Evolutionary conservation across 2,888 invertebrate species (phyloP).

Genomic region (Danaus chrysippus): DNA sequence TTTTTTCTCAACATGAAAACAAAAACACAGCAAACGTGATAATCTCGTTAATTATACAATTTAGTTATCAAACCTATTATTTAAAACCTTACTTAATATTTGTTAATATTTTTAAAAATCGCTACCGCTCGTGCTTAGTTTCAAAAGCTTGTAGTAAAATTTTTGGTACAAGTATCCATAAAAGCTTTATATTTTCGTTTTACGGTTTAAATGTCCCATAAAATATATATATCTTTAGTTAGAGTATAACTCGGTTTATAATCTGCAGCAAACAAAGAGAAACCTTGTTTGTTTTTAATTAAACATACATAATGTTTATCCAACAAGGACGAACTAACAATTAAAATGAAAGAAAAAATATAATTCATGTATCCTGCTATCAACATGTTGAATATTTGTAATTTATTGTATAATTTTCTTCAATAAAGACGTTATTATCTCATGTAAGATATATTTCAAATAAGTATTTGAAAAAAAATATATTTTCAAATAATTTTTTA

Average conservation of each 20-base stretch:
- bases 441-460: no score
- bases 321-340: no score
- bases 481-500: no score
- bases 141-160: conserved; percentile 49
- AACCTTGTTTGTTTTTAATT: conserved; percentile 28
- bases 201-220: conserved; percentile 61
- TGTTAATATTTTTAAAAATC: neutral
- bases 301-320: neutral
- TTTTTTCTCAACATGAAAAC: no score
- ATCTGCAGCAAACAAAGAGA: conserved; percentile 14
- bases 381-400: no score
- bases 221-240: conserved; percentile 46
- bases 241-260: conserved; percentile 36
- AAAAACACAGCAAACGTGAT: no score
- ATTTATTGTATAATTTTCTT: no score
- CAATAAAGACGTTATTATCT: no score
- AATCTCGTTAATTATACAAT: no score
- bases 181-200: conserved; percentile 60
- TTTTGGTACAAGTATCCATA: conserved; percentile 64
- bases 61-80: neutral
- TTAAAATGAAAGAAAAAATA: no score
- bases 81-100: neutral
- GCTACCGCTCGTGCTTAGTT: conserved; percentile 28
- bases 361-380: no score
- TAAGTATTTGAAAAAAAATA: no score